Conservation (phyloP, 2,888 invertebrate genomes). For the Monoplex corrugatus region DNA sequence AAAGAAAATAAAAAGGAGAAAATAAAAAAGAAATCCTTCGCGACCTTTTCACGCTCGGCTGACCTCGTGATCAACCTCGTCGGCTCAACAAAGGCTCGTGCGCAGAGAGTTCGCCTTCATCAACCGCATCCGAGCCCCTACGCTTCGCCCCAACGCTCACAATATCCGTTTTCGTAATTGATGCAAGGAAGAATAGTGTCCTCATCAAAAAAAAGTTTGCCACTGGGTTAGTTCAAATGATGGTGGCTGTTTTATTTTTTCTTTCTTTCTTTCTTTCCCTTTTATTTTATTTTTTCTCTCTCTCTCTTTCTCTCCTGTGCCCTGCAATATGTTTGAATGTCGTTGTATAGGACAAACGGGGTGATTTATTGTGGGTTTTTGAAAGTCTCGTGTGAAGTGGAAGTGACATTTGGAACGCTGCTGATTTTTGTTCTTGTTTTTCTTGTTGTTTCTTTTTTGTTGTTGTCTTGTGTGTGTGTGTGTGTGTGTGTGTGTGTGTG, state of each 20-base stretch:
- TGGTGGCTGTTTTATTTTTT: background rate
- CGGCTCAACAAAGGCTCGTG: constrained; percentile 26
- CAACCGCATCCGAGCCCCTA: constrained; percentile 32
- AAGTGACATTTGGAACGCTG: too few relatives aligned
- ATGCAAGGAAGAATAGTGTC: constrained; percentile 41
- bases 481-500: background rate
- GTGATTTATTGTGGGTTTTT: too few relatives aligned
- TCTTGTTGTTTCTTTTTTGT: background rate
- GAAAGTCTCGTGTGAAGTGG: too few relatives aligned
- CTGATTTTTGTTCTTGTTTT: background rate
- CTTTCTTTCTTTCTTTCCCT: background rate
- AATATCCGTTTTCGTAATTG: constrained; percentile 49
- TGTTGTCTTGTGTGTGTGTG: background rate
- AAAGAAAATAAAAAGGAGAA: too few relatives aligned
- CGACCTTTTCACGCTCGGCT: constrained; percentile 39
- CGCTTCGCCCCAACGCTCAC: constrained; percentile 40
- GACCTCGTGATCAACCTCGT: constrained; percentile 12
- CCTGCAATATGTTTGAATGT: too few relatives aligned
- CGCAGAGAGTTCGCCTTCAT: background rate
- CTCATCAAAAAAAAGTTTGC: constrained; percentile 27
- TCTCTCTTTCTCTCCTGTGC: background rate
- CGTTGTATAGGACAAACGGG: too few relatives aligned
- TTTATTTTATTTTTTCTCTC: background rate
- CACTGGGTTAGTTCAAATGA: background rate
- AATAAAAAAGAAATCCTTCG: too few relatives aligned